Percentiles rank a stretch among this genome's conserved stretches.
phyloP scores from a whole-genome alignment of 2,113 vertebrate genomes.

The Epinephelus lanceolatus region DNA sequence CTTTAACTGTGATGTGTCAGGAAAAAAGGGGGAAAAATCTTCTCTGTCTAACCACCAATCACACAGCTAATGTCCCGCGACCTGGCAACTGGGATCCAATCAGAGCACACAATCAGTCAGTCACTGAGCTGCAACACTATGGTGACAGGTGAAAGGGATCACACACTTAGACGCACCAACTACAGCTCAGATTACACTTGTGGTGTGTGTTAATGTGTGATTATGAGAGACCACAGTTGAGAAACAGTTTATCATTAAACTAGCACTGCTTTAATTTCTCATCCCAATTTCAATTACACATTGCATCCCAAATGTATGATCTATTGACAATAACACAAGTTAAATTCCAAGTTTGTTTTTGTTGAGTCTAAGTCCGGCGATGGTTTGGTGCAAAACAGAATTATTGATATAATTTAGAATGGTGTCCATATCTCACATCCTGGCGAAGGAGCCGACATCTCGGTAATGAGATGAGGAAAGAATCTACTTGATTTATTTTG shows the following conservation, averaged over 20 bases:
- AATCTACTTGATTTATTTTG: conserved; percentile 63
- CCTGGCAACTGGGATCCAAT: conserved; percentile 60
- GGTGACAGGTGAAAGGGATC: conserved; percentile 70
- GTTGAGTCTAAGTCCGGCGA: background rate
- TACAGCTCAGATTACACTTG: background rate
- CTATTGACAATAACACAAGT: conserved; percentile 37
- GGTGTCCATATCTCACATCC: conserved; percentile 61
- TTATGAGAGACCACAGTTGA: conserved; percentile 28
- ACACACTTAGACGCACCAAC: conserved; percentile 12
- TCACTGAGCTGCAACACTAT: conserved; percentile 61
- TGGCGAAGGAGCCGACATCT: conserved; percentile 31
- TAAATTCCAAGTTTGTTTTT: conserved; percentile 45
- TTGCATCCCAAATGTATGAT: conserved; percentile 48
- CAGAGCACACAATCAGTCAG: conserved; percentile 74
- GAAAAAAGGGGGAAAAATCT: background rate
- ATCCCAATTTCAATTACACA: conserved; percentile 37
- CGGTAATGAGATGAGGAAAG: conserved; percentile 61
- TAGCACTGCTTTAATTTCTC: conserved; percentile 27
- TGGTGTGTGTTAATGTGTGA: conserved; percentile 7
- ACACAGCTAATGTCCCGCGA: conserved; percentile 73
- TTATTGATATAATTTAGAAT: conserved; percentile 43
- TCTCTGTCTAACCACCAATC: conserved; percentile 59
- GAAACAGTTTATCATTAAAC: conserved; percentile 55
- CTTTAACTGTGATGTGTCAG: conserved; percentile 5
- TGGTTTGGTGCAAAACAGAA: conserved; percentile 54